Percentiles rank a stretch among this genome's conserved stretches.
Conservation (phyloP, 2,113 vertebrate genomes). For the Chloroceryle aenea region DNA sequence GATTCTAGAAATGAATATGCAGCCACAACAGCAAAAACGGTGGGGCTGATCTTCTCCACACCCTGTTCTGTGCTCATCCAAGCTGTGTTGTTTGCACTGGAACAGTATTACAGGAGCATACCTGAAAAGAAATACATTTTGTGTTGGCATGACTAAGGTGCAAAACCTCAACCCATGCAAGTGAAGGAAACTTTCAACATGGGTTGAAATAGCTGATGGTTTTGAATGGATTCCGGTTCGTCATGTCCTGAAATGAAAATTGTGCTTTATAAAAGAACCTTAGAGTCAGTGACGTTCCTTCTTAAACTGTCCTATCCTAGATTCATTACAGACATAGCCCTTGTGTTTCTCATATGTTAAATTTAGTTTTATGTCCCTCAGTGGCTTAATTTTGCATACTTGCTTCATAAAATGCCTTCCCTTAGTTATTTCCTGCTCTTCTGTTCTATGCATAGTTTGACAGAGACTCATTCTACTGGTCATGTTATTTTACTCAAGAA, state of each 20-base stretch:
- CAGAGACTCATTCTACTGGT: background rate
- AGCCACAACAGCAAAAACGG: background rate
- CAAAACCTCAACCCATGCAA: background rate
- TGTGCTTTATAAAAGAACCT: background rate
- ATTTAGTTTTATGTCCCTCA: background rate
- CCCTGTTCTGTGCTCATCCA: background rate
- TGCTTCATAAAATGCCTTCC: background rate
- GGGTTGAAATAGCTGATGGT: background rate
- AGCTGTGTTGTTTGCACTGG: background rate
- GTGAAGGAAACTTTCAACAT: background rate
- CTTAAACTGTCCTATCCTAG: background rate
- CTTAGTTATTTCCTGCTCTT: conserved; percentile 1
- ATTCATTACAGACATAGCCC: background rate
- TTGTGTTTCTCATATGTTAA: background rate
- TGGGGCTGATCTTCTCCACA: background rate
- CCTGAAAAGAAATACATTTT: background rate
- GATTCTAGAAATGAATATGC: background rate
- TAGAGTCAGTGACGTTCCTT: background rate
- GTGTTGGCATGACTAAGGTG: background rate
- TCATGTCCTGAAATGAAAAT: background rate
- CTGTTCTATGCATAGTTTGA: background rate
- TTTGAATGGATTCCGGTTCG: background rate
- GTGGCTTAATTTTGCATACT: background rate
- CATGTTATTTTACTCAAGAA: background rate
- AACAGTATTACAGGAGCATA: background rate